These are phyloP conservation scores for Sinelater perroti DNA, from an alignment of 2,888 invertebrate species.

Conservation along the genomic window DNA sequence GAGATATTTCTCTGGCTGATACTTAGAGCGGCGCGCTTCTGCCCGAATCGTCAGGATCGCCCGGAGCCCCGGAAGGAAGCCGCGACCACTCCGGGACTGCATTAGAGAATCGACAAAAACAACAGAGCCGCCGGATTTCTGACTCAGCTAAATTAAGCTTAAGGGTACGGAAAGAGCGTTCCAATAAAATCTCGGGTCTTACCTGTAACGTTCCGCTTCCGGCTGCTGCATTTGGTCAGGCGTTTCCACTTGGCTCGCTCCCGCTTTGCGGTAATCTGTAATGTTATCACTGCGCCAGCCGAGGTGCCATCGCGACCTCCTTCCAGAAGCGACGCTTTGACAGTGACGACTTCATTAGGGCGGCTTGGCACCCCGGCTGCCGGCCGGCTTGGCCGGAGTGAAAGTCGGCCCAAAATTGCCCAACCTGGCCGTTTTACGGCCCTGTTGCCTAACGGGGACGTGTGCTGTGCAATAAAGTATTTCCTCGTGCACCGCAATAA, in stretches of 20 bases:
- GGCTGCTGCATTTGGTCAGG: not conserved
- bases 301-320: slow-evolving; percentile 13
- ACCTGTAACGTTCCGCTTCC: slow-evolving; percentile 11
- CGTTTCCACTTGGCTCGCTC: not conserved
- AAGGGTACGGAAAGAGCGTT: slow-evolving; percentile 12
- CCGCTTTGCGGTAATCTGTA: not conserved
- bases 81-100: slow-evolving; percentile 33
- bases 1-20: slow-evolving; percentile 37
- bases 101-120: slow-evolving; percentile 35
- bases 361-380: slow-evolving; percentile 16
- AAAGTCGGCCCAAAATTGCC: slow-evolving; percentile 27
- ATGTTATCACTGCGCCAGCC: too few species aligned
- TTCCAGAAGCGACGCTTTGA: slow-evolving; percentile 16
- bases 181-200: slow-evolving; percentile 25
- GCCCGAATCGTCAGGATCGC: slow-evolving; percentile 36
- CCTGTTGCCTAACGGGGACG: slow-evolving; percentile 34
- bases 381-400: slow-evolving; percentile 15
- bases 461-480: slow-evolving; percentile 10
- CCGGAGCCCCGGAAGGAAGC: slow-evolving; percentile 34
- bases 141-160: slow-evolving; percentile 30
- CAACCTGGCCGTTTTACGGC: slow-evolving; percentile 13
- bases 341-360: slow-evolving; percentile 39
- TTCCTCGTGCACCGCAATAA: slow-evolving; percentile 2
- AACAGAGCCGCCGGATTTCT: slow-evolving; percentile 29
- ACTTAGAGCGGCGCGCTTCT: slow-evolving; percentile 34